Evolutionary conservation across 2,888 invertebrate species (phyloP), one percentile per base, ranked within the genome.

Genomic region (Melipona bicolor): DNA sequence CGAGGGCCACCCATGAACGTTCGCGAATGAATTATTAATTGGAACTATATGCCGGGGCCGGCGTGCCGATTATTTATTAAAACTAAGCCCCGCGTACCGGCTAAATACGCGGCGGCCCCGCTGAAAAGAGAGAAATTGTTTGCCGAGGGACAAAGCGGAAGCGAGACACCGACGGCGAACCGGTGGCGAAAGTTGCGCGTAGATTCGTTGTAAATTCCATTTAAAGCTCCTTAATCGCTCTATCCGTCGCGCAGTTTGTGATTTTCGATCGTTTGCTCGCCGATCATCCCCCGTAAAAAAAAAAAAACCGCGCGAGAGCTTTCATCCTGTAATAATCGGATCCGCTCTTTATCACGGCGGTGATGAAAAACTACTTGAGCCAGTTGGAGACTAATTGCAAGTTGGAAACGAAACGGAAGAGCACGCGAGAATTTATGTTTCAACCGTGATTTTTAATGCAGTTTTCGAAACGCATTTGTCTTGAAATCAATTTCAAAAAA

Each of bases 1-100:
- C 59, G 65, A 79, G 89, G 83, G 24, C 90, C 90, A 90, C 90
- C 88, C 91, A 88, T 85, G 43, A 87, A 84, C 87, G 87, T 74
- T 75, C 82, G 76, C 88, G 88, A 90, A 92, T 92, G 91, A 92
- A 92, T 92, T 92, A 92, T 92, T 92, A 92, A 92, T 92, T 88
- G 87, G 67, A 79, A 87, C 84, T 87, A 87, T 81, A 79, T 85
- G 86, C 86, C 84, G 79, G 64, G 77, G 80, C 61, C 74, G 79
- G 81, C 78, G 79, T 74, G 59, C 64, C 56, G 79, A 90, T 91
- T 90, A 91, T 90, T 87, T 89, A 91, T 91, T 89, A 88, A 90
- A 85, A 81, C 74, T 89, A 90, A 91, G 75, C 87, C 43, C 76
- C 81, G 78, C 68, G 81, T 54, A 50, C 21, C 81, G 82, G 71